A percentile compares a stretch with the other conserved stretches of the same genome.
phyloP scores from a whole-genome alignment of 2,113 vertebrate genomes.

The Gambusia holbrooki region DNA sequence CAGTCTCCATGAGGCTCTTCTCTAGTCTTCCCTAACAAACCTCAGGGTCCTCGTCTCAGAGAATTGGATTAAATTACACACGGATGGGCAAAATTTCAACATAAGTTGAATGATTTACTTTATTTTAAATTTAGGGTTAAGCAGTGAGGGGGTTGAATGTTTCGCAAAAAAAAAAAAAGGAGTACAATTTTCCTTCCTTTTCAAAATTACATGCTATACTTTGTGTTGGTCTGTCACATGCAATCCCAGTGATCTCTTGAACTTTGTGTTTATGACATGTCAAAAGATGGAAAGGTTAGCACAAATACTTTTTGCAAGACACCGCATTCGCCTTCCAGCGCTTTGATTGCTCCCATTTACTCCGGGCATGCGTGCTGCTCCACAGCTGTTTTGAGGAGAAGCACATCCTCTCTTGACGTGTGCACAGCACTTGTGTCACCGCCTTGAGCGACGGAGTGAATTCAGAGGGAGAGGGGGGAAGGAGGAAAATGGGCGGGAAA shows the following conservation, averaged over 20 bases:
- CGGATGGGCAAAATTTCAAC: neutral
- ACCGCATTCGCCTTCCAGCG: too few species aligned
- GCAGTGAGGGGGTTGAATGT: neutral
- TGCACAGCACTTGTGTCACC: constrained; percentile 53
- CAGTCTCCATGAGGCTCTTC: neutral
- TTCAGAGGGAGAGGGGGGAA: constrained; percentile 26
- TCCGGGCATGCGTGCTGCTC: constrained; percentile 44
- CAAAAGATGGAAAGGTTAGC: neutral
- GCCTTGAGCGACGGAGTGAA: constrained; percentile 21
- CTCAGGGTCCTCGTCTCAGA: neutral
- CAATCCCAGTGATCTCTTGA: too few species aligned
- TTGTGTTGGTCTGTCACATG: too few species aligned
- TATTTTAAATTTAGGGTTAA: neutral
- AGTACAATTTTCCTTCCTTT: neutral
- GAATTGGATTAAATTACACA: neutral
- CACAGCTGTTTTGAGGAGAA: constrained; percentile 56
- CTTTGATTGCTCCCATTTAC: constrained; percentile 8
- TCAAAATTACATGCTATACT: neutral
- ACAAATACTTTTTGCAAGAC: neutral
- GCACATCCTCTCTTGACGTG: constrained; percentile 48
- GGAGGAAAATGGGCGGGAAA: neutral
- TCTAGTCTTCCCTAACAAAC: neutral
- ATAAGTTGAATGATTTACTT: too few species aligned
- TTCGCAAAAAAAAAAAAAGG: neutral
- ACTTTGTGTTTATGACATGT: too few species aligned